phyloP scores from a whole-genome alignment of 2,113 vertebrate species.

The Chloropsis hardwickii region DNA sequence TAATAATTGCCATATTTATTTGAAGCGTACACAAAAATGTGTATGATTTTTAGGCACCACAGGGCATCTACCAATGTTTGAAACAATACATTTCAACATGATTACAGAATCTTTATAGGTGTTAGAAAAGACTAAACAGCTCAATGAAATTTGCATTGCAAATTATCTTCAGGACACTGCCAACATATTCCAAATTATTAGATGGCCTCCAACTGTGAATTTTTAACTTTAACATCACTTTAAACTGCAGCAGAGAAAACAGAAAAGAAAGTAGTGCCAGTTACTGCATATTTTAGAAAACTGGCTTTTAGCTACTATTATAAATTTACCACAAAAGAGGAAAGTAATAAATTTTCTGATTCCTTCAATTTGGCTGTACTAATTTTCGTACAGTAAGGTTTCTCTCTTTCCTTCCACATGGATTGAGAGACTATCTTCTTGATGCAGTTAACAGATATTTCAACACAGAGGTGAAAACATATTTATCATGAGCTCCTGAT shows the following conservation, averaged over 20 bases:
- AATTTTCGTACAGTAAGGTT: not conserved
- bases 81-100: slow-evolving; percentile 20
- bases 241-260: not conserved
- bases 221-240: not conserved
- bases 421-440: not conserved
- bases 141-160: slow-evolving; percentile 36
- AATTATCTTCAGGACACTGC: slow-evolving; percentile 27
- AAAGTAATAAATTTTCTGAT: not conserved
- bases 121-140: not conserved
- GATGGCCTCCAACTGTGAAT: not conserved
- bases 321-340: not conserved
- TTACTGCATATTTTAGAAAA: not conserved
- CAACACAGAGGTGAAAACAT: not conserved
- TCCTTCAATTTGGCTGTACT: not conserved
- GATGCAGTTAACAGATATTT: not conserved
- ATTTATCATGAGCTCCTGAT: not conserved
- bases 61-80: not conserved
- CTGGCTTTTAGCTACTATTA: not conserved
- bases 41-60: not conserved
- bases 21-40: not conserved
- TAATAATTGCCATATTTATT: not conserved
- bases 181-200: not conserved
- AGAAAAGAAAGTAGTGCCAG: not conserved
- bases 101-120: not conserved
- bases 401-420: not conserved